A percentile compares a stretch with the other conserved stretches of the same genome.
Evolutionary conservation across 2,888 invertebrate species (phyloP).

Genomic region (Macaria notata): DNA sequence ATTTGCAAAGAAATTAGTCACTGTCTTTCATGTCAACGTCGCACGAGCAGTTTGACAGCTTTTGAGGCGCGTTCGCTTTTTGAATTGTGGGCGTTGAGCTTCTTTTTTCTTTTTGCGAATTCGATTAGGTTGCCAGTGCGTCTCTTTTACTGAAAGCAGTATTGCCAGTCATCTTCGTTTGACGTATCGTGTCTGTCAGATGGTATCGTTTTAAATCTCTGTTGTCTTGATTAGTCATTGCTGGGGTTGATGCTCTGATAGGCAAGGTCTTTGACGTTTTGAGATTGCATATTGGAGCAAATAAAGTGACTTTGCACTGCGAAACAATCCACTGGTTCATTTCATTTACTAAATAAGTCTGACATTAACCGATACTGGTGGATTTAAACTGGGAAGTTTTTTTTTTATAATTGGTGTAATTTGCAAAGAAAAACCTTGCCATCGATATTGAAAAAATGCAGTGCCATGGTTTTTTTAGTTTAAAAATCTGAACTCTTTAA

Average conservation of each 20-base stretch:
- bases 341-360: too few species aligned
- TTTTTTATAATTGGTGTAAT: too few species aligned
- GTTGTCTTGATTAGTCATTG: slow-evolving; percentile 40
- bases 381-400: too few species aligned
- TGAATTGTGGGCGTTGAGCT: slow-evolving; percentile 67
- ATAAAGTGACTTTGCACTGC: too few species aligned
- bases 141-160: neutral
- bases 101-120: slow-evolving; percentile 45
- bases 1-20: slow-evolving; percentile 16
- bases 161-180: slow-evolving; percentile 40
- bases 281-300: too few species aligned
- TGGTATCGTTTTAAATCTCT: slow-evolving; percentile 28
- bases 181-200: slow-evolving; percentile 29
- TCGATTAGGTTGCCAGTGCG: slow-evolving; percentile 58
- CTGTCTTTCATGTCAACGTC: slow-evolving; percentile 10
- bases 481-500: too few species aligned
- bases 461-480: too few species aligned
- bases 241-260: slow-evolving; percentile 5
- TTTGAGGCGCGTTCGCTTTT: slow-evolving; percentile 77
- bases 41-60: slow-evolving; percentile 76
- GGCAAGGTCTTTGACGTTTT: too few species aligned
- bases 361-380: too few species aligned
- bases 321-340: too few species aligned
- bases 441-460: too few species aligned
- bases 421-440: too few species aligned